Conservation (phyloP, 2,113 vertebrate genomes). For the Stigmatopora nigra region DNA sequence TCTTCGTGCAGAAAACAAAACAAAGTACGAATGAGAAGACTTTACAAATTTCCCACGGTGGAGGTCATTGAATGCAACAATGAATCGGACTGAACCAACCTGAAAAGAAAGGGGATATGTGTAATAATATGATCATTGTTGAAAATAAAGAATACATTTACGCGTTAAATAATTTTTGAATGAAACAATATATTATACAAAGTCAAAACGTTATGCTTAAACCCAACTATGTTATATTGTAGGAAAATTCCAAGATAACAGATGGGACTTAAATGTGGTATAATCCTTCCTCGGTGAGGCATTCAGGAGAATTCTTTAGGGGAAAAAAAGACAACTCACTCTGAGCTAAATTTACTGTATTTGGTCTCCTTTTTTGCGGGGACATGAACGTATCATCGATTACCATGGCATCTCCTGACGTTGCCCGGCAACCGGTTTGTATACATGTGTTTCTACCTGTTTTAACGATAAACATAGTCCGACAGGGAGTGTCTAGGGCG, state of each 20-base stretch:
- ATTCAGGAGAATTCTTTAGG: background rate
- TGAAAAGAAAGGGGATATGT: slow-evolving; percentile 1
- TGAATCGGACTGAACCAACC: slow-evolving; percentile 36
- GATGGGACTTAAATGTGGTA: slow-evolving; percentile 10
- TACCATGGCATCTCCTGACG: slow-evolving; percentile 67
- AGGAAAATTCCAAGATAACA: background rate
- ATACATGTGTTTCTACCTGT: slow-evolving; percentile 7
- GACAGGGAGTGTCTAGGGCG: slow-evolving; percentile 60
- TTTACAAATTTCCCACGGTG: slow-evolving; percentile 7
- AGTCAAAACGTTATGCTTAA: background rate
- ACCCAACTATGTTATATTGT: background rate
- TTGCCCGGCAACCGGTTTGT: slow-evolving; percentile 67
- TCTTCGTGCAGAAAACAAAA: background rate
- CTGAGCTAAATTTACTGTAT: slow-evolving; percentile 3
- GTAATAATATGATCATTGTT: background rate
- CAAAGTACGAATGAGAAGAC: background rate
- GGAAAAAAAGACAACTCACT: slow-evolving; percentile 14
- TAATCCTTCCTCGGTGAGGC: slow-evolving; percentile 36
- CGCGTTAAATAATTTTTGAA: background rate
- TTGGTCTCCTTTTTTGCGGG: background rate
- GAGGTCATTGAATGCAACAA: background rate
- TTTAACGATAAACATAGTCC: slow-evolving; percentile 24
- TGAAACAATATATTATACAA: background rate
- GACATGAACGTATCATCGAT: background rate
- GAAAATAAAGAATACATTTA: no score